Conservation (phyloP, 2,797 vertebrate genomes). For the Odontamblyopus rebecca region DNA sequence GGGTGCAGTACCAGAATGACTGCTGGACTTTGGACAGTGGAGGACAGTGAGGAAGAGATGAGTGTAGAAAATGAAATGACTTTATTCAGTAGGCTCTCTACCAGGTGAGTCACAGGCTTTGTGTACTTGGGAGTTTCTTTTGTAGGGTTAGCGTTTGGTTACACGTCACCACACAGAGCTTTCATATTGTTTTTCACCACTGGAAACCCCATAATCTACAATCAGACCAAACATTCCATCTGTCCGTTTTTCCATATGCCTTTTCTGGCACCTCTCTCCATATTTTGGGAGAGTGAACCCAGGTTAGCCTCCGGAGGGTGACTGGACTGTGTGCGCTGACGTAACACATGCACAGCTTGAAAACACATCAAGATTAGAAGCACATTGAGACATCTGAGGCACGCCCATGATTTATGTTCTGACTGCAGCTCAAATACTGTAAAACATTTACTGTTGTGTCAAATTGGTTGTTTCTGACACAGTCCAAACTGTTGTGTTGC, state of each 20-base stretch:
- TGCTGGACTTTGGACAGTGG: not conserved
- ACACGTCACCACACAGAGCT: slow-evolving; percentile 23
- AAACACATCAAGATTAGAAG: slow-evolving; percentile 60
- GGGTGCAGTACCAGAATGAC: not conserved
- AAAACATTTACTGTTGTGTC: slow-evolving; percentile 35
- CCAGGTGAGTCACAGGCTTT: slow-evolving; percentile 2
- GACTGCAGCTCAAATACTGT: slow-evolving; percentile 31
- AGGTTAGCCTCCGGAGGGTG: slow-evolving; percentile 27
- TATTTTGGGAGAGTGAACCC: slow-evolving; percentile 24
- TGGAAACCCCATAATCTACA: slow-evolving; percentile 49
- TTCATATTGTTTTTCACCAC: slow-evolving; percentile 22
- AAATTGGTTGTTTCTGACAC: slow-evolving; percentile 46
- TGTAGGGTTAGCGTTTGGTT: slow-evolving; percentile 3
- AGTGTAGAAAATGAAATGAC: not conserved
- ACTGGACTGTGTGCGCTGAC: slow-evolving; percentile 32
- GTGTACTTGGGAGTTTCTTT: slow-evolving; percentile 16
- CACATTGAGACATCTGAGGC: slow-evolving; percentile 51
- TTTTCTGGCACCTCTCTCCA: slow-evolving; percentile 32
- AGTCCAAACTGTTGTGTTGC: slow-evolving; percentile 6
- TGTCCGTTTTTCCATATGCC: slow-evolving; percentile 28
- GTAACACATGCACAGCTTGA: slow-evolving; percentile 34
- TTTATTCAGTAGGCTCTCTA: slow-evolving; percentile 1
- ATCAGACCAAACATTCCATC: slow-evolving; percentile 43
- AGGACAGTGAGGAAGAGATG: not conserved
- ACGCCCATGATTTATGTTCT: slow-evolving; percentile 36